These are phyloP conservation scores for Strigamia maritima DNA, from an alignment of 2,888 invertebrate species.

Conservation along the genomic window DNA sequence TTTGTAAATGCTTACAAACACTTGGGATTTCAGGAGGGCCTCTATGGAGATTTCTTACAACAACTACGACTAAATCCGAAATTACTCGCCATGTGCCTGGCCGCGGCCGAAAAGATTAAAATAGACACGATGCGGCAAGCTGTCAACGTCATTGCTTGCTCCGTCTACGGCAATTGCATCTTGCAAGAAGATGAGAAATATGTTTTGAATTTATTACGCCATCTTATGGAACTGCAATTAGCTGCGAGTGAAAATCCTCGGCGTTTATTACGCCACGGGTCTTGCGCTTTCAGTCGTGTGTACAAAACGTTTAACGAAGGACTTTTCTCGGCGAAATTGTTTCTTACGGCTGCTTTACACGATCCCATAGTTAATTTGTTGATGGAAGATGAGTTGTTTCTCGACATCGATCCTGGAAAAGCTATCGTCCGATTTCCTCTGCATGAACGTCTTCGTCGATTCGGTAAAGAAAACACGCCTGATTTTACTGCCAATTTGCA, in stretches of 20 bases:
- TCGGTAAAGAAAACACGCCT: constrained; percentile 70
- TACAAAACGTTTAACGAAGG: constrained; percentile 87
- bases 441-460: constrained; percentile 64
- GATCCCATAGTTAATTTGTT: constrained; percentile 86
- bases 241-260: constrained; percentile 67
- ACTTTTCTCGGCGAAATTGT: constrained; percentile 84
- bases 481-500: constrained; percentile 70
- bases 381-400: constrained; percentile 83
- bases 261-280: constrained; percentile 74
- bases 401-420: constrained; percentile 88
- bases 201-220: constrained; percentile 63
- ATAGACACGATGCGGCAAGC: constrained; percentile 54
- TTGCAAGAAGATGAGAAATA: constrained; percentile 70
- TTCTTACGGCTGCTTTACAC: constrained; percentile 86
- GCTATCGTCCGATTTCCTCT: constrained; percentile 56
- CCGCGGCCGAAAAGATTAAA: constrained; percentile 63
- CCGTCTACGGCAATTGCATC: constrained; percentile 70
- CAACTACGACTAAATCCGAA: constrained; percentile 67
- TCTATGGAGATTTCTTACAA: constrained; percentile 67
- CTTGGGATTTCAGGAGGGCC: constrained; percentile 72
- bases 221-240: constrained; percentile 70
- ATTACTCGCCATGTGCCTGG: constrained; percentile 66
- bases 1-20: constrained; percentile 81
- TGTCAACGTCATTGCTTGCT: constrained; percentile 61
- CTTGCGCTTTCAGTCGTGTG: constrained; percentile 79